phyloP scores from a whole-genome alignment of 2,113 vertebrate species.

The Montifringilla adamsi region DNA sequence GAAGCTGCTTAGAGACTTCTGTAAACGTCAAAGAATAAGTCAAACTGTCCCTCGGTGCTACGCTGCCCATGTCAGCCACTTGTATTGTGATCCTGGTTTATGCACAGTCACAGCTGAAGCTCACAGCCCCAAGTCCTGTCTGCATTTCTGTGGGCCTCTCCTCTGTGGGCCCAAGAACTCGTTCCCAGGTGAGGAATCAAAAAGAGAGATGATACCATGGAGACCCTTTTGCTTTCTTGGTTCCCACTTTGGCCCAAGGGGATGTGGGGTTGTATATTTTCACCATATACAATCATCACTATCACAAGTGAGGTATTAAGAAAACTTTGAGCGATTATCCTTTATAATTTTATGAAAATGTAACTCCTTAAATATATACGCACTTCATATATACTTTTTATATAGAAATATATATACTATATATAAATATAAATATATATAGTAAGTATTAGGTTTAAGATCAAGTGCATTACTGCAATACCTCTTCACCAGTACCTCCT shows the following conservation, averaged over 20 bases:
- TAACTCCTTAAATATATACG: neutral
- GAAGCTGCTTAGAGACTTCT: neutral
- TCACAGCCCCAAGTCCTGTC: neutral
- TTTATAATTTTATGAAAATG: neutral
- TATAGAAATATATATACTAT: no score
- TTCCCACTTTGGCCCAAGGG: neutral
- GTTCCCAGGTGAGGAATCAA: neutral
- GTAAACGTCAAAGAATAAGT: neutral
- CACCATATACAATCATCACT: neutral
- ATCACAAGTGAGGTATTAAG: neutral
- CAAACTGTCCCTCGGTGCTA: neutral
- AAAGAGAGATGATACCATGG: neutral
- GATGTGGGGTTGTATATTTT: neutral
- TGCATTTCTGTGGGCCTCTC: rapidly evolving
- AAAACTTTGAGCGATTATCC: neutral
- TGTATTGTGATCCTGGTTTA: neutral
- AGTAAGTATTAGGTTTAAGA: neutral
- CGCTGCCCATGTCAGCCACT: rapidly evolving
- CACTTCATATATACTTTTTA: neutral
- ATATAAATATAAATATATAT: no score
- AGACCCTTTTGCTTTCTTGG: neutral
- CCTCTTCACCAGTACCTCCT: neutral
- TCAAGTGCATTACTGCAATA: neutral
- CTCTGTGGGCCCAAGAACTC: neutral
- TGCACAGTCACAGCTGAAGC: neutral